Conservation (phyloP, 2,888 invertebrate genomes). For the Drosophila histrio region DNA sequence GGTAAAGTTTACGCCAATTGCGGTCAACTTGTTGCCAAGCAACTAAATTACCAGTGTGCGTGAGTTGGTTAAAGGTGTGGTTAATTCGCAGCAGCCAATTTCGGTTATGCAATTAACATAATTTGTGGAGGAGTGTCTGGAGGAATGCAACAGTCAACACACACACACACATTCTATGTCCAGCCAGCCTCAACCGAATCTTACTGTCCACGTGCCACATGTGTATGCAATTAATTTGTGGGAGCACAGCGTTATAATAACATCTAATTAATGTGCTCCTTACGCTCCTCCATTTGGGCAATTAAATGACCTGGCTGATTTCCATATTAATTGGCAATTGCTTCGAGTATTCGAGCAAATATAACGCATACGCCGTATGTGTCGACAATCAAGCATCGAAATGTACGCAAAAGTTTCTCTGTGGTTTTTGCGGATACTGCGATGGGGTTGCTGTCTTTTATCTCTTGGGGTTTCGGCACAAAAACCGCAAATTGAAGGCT, state of each 20-base stretch:
- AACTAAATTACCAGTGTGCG: slow-evolving; percentile 12
- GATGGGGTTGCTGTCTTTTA: slow-evolving; percentile 2
- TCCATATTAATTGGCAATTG: slow-evolving; percentile 76
- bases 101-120: slow-evolving; percentile 43
- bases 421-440: slow-evolving; percentile 27
- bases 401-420: slow-evolving; percentile 4
- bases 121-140: slow-evolving; percentile 25
- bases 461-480: not conserved
- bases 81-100: slow-evolving; percentile 38
- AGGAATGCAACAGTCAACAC: slow-evolving; percentile 5
- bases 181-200: too few relatives aligned
- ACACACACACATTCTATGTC: not conserved
- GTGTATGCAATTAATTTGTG: slow-evolving; percentile 53
- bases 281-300: slow-evolving; percentile 14
- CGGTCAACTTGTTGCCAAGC: slow-evolving; percentile 25
- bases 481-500: slow-evolving; percentile 45
- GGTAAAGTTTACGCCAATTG: slow-evolving; percentile 2
- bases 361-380: slow-evolving; percentile 37
- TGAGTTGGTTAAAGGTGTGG: slow-evolving; percentile 5
- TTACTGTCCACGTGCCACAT: too few relatives aligned
- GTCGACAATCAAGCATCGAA: not conserved
- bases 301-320: slow-evolving; percentile 54
- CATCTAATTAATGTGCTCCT: slow-evolving; percentile 53
- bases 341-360: slow-evolving; percentile 12
- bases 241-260: slow-evolving; percentile 44